These are phyloP conservation scores for Catostomus latipinnis DNA, from an alignment of 2,797 vertebrate species.

Conservation along the genomic window DNA sequence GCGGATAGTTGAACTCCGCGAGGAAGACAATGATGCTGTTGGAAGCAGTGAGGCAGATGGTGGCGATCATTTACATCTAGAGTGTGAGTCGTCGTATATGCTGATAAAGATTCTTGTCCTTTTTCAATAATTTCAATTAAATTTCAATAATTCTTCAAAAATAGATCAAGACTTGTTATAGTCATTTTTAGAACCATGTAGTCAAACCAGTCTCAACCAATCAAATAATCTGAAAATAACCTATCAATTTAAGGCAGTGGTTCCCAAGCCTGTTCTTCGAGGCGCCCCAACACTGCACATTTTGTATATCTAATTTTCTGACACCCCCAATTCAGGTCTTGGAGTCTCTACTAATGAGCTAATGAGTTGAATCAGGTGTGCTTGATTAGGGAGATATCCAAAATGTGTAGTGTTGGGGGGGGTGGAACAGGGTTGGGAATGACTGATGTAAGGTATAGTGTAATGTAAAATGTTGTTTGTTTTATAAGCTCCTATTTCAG, in stretches of 20 bases:
- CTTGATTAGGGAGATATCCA: no score
- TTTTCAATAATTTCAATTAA: no score
- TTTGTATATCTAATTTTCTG: no score
- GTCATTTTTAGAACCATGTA: no score
- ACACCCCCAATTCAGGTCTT: no score
- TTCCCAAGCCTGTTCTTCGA: no score
- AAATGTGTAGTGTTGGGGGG: no score
- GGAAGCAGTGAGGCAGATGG: slow-evolving; percentile 82
- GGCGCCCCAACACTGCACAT: no score
- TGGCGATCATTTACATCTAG: slow-evolving; percentile 48
- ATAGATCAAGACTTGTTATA: background rate
- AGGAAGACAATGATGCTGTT: slow-evolving; percentile 85
- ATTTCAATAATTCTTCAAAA: background rate
- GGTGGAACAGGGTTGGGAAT: no score
- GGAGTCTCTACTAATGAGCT: no score
- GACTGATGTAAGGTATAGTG: background rate
- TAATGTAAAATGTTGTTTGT: background rate
- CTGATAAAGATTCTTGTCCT: background rate
- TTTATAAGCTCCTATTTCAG: slow-evolving; percentile 48
- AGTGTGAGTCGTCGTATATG: slow-evolving; percentile 41
- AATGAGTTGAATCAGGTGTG: no score
- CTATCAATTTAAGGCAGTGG: background rate
- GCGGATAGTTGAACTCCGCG: slow-evolving; percentile 85
- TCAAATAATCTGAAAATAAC: background rate
- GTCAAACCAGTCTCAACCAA: no score